Evolutionary conservation across 2,797 vertebrate species (phyloP), one percentile per base, ranked within the genome.

Genomic region (Brachyalestes nurse): DNA sequence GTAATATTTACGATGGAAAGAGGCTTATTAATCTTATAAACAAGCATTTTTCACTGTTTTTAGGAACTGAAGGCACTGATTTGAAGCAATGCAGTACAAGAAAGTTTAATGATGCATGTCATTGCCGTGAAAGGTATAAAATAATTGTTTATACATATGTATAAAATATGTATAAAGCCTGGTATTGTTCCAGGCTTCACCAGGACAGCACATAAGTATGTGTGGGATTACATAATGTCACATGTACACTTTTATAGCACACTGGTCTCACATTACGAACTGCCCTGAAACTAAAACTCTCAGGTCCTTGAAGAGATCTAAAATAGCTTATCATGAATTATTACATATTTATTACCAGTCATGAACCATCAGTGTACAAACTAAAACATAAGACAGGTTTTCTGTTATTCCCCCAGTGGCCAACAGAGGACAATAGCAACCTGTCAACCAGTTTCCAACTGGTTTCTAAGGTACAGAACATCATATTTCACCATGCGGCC

Each of bases 271-370:
- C 53, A 55, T 40, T 65, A 16, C 42, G 21, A 19, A 6, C 9
- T 47, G 16, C 47, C 51, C 17, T 47, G 38, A 60, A 25, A 57
- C 21, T 42, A 34, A 28, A 62, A 47, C 77, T 49, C 49, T 16
- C 58, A 67, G 58, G 51, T 67, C 71, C 62, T 67, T 74, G 78
- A 25, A 47, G 38, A 45, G 40, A 67, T 13, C 60, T 53, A 13
- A 53, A 17, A 67, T 23, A 45, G 45, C 62, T 14, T 78, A 19
- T 51, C 21, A 57, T 45, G 45, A 58, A 16, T 66, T 49, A 34
- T 49, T 21, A 16, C 42, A 65, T 47, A 28, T 47, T n/a, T 60
- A 74, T 38, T 62, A 21, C 16, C 57, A 45, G 28, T 61, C 62
- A 6, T 5, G 8, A 28, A 25, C 74, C 61, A 81, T 62, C 13